These are phyloP conservation scores for Torymus auratus DNA, from an alignment of 2,888 invertebrate species.

Conservation along the genomic window DNA sequence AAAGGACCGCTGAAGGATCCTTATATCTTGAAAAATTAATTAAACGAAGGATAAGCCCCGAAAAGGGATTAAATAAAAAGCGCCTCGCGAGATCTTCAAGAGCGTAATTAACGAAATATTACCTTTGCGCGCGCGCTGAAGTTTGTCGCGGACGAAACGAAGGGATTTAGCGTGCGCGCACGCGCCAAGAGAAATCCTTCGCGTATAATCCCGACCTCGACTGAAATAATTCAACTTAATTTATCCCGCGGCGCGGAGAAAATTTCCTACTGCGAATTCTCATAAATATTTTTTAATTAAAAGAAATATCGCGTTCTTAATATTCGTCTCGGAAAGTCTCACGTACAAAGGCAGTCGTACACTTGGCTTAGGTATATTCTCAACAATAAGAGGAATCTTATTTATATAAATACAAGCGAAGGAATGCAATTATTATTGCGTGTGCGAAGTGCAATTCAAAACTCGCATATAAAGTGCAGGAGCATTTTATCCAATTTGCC, in stretches of 20 bases:
- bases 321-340: not conserved
- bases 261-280: not conserved
- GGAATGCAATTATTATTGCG: too few species aligned
- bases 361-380: too few species aligned
- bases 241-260: not conserved
- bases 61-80: conserved; percentile 19
- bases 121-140: conserved; percentile 10
- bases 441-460: too few species aligned
- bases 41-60: conserved; percentile 13
- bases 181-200: conserved; percentile 2
- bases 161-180: conserved; percentile 10
- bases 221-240: conserved; percentile 36
- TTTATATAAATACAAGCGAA: too few species aligned
- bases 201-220: conserved; percentile 13
- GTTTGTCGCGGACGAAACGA: conserved; percentile 26
- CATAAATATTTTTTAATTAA: conserved; percentile 25
- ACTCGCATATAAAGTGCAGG: too few species aligned
- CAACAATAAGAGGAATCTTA: too few species aligned
- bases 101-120: conserved; percentile 40
- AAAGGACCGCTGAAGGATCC: not conserved
- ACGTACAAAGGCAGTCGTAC: too few species aligned
- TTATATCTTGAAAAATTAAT: conserved; percentile 18
- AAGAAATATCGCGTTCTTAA: not conserved
- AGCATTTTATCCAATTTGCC: too few species aligned
- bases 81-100: conserved; percentile 8